phyloP scores from a whole-genome alignment of 1,140 invertebrate species.

The roundworm (Caenorhabditis elegans) region WBcel235 BX284603.4:7335001-7335500 shows the following conservation, averaged over 20 bases:
- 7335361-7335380: not conserved
- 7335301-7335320: not conserved
- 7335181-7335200: not conserved
- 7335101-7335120: not conserved
- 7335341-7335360: not conserved
- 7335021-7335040: not conserved
- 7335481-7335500: not conserved
- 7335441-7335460: not conserved
- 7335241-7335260: not conserved
- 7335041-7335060: not conserved
- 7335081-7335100: not conserved
- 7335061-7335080: not conserved
- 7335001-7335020: not conserved
- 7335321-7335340: not conserved
- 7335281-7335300: not conserved
- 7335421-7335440: not conserved
- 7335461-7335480: not conserved
- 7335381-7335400: not conserved
- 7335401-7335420: constrained; percentile 24
- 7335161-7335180: not conserved
- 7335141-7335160: not conserved
- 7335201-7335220: not conserved
- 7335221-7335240: not conserved
- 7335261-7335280: not conserved
- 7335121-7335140: not conserved